Base-by-base conservation (phyloP, 2,113 vertebrate species). In the Aptenodytes forsteri region DNA sequence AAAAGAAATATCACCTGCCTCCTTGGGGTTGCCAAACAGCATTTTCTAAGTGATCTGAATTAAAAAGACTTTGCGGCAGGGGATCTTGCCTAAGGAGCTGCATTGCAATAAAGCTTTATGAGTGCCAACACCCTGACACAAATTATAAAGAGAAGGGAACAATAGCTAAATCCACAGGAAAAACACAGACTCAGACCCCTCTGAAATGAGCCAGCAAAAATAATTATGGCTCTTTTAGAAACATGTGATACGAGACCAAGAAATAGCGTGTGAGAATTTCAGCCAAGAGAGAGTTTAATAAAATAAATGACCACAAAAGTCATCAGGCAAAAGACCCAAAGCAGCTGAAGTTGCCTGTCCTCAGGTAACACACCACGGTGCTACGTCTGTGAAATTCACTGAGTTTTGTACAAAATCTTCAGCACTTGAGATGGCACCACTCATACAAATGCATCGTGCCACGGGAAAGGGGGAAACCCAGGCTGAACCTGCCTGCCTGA, bases 231-330 rank as follows among this genome's bases (percentile, higher is more conserved):
- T 89, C 14, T 76, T 59, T 59, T 32, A 89, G 34, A 83, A 88
- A 71, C 7, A 66, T 0, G 0, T 38, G 13, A 87, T 30, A 50
- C 0, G 14, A 79, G 30, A 71, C 8, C 62, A 72, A 64, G 56
- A 62, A 86, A 86, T 4, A 8, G 2, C 7, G 30, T 4, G 7
- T 2, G 15, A 72, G 47, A 72, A 67, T 81, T 90, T 88, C 73
- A 90, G 42, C 23, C 40, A 47, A 47, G 54, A 54, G 40, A 62
- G 21, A 42, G 22, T 84, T 84, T 52, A 84, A 84, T 42, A 52
- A 87, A 94, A 76, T 21, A 38, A 54, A 93, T 18, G 22, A 61
- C 13, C 2, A 2, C 16, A 50, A 69, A 91, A 93, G 11, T 52
- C 46, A 56, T 46, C 56, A 83, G 25, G 50, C 25, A 27, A 72